These are phyloP conservation scores for Penaeus monodon DNA, from an alignment of 2,888 invertebrate genomes.

Conservation along the genomic window DNA sequence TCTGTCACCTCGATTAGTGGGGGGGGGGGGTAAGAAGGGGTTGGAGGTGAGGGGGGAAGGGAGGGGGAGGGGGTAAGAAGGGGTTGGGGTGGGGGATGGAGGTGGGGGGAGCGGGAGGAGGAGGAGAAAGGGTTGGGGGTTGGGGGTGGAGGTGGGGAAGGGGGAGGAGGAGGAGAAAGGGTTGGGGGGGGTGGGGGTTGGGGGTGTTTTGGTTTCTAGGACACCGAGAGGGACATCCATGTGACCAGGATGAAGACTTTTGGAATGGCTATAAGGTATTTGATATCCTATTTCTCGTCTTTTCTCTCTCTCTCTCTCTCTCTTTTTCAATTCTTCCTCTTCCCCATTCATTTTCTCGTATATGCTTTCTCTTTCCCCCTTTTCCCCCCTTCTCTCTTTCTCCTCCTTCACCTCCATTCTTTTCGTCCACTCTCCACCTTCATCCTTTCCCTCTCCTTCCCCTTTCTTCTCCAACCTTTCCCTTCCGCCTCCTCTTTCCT, in stretches of 20 bases:
- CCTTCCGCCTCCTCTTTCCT: neutral
- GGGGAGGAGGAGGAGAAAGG: too few relatives aligned
- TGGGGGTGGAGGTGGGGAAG: too few relatives aligned
- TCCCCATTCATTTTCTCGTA: neutral
- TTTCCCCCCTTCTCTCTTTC: neutral
- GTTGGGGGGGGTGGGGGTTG: too few relatives aligned
- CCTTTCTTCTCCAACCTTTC: neutral
- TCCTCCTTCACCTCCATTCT: neutral
- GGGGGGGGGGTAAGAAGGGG: neutral
- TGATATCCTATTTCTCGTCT: neutral
- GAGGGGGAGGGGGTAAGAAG: neutral
- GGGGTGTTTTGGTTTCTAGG: too few relatives aligned
- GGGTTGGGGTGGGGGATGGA: neutral
- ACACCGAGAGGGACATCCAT: too few relatives aligned
- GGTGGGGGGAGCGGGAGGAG: too few relatives aligned
- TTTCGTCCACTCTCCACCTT: neutral
- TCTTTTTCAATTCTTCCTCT: neutral
- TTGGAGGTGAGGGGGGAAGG: neutral
- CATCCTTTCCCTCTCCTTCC: neutral
- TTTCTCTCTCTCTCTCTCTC: neutral
- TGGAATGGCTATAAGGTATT: too few relatives aligned
- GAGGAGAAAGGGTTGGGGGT: too few relatives aligned
- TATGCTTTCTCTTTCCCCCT: neutral
- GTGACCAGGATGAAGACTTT: too few relatives aligned
- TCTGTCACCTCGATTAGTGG: slow-evolving; percentile 13